Evolutionary conservation across 2,797 vertebrate genomes (phyloP).

Genomic region (Mastacembelus armatus): DNA sequence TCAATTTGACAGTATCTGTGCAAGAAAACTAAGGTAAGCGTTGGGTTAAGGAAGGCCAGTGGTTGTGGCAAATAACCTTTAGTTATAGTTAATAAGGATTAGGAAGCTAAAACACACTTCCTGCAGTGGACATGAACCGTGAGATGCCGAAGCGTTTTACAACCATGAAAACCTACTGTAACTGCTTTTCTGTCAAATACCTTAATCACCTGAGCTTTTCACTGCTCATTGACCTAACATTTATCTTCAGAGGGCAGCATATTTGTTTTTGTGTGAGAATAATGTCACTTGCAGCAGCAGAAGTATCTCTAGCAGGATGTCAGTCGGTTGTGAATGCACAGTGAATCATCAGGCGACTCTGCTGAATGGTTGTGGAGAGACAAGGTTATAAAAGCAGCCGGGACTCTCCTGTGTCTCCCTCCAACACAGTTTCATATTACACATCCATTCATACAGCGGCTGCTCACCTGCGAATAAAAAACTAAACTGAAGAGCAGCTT

Average conservation of each 20-base stretch:
- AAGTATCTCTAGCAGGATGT: conserved; percentile 54
- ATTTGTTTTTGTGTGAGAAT: conserved; percentile 26
- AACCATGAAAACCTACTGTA: not conserved
- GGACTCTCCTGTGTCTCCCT: conserved; percentile 55
- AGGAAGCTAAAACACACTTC: too few relatives aligned
- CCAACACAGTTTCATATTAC: conserved; percentile 34
- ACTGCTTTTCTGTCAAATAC: too few relatives aligned
- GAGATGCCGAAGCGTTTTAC: too few relatives aligned
- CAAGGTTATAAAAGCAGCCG: conserved; percentile 38
- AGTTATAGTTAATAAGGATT: too few relatives aligned
- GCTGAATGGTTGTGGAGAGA: conserved; percentile 51
- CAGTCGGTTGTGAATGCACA: conserved; percentile 57
- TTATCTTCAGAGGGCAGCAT: not conserved
- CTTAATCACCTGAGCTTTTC: not conserved
- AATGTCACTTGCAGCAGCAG: conserved; percentile 42
- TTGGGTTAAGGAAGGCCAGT: too few relatives aligned
- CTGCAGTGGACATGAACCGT: too few relatives aligned
- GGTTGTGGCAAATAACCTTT: too few relatives aligned
- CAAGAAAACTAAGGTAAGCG: too few relatives aligned
- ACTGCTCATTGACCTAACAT: not conserved
- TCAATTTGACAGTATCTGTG: too few relatives aligned
- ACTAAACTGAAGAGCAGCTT: conserved; percentile 11
- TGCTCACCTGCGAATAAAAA: conserved; percentile 27
- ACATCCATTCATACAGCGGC: conserved; percentile 52
- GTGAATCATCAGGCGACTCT: conserved; percentile 63